phyloP scores from a whole-genome alignment of 2,113 vertebrate genomes.

The Redunca redunca region DNA sequence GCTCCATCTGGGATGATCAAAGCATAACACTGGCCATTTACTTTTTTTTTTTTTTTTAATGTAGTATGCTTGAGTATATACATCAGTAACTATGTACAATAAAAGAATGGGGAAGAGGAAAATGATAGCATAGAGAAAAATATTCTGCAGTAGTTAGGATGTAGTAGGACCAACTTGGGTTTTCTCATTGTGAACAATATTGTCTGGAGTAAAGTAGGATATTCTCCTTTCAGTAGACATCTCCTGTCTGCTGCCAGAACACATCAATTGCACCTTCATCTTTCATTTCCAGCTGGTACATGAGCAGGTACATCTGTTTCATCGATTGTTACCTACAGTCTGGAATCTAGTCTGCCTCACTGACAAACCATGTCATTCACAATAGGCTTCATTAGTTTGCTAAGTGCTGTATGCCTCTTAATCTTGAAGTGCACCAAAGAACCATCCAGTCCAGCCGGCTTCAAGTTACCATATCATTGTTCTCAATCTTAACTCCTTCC shows the following conservation, averaged over 20 bases:
- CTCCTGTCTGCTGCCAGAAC: background rate
- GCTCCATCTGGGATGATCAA: background rate
- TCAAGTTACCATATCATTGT: background rate
- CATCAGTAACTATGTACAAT: slow-evolving; percentile 88
- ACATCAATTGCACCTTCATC: background rate
- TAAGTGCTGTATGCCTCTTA: background rate
- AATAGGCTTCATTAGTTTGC: background rate
- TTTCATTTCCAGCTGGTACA: background rate
- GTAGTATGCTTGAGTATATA: slow-evolving; percentile 80
- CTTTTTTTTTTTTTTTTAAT: slow-evolving; percentile 1
- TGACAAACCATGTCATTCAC: background rate
- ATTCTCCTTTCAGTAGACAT: slow-evolving; percentile 82
- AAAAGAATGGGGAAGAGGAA: slow-evolving; percentile 80
- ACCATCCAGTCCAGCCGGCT: background rate
- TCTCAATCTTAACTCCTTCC: background rate
- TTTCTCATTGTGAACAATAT: slow-evolving; percentile 83
- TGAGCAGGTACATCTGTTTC: background rate
- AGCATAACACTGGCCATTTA: background rate
- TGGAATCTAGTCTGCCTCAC: background rate
- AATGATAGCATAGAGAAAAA: slow-evolving; percentile 85
- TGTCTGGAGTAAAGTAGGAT: slow-evolving; percentile 80
- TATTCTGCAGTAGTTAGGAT: slow-evolving; percentile 91
- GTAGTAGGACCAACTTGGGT: slow-evolving; percentile 83
- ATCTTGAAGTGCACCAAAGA: background rate
- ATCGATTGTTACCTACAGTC: background rate